Evolutionary conservation across 2,888 invertebrate genomes (phyloP).

Genomic region (Stramonita haemastoma): DNA sequence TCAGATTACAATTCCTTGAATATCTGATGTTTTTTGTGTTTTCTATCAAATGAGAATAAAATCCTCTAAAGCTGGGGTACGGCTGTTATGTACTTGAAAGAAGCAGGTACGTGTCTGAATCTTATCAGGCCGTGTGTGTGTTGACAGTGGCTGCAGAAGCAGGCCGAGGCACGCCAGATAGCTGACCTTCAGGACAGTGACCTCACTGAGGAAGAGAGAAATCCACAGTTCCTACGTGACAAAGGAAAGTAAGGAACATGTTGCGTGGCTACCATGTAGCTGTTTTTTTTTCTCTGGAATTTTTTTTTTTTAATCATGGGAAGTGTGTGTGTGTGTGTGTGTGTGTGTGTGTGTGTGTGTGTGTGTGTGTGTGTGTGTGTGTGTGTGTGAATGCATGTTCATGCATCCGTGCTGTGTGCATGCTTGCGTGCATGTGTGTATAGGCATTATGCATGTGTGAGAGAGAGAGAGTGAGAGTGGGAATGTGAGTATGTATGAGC

Average conservation of each 20-base stretch:
- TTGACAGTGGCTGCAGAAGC: constrained; percentile 85
- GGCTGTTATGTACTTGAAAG: no score
- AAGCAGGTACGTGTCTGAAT: not conserved
- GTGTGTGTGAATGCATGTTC: not conserved
- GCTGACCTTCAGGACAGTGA: constrained; percentile 84
- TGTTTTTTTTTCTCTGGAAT: not conserved
- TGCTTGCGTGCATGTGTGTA: no score
- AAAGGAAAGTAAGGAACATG: constrained; percentile 84
- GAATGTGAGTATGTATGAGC: no score
- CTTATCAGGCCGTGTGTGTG: constrained; percentile 59
- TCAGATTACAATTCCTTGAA: no score
- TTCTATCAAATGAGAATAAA: no score
- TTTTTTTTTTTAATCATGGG: not conserved
- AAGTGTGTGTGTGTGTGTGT: no score
- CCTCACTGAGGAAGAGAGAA: constrained; percentile 84
- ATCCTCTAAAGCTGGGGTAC: no score
- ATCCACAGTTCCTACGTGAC: constrained; percentile 88
- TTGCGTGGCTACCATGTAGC: not conserved
- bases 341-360: not conserved
- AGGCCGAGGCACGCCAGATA: constrained; percentile 85
- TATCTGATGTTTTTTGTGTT: no score
- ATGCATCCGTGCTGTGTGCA: no score
- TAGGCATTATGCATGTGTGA: no score
- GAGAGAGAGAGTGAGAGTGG: no score
- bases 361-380: constrained; percentile 12